These are phyloP conservation scores for Lasioglossum morio DNA, from an alignment of 2,888 invertebrate genomes.

Conservation along the genomic window DNA sequence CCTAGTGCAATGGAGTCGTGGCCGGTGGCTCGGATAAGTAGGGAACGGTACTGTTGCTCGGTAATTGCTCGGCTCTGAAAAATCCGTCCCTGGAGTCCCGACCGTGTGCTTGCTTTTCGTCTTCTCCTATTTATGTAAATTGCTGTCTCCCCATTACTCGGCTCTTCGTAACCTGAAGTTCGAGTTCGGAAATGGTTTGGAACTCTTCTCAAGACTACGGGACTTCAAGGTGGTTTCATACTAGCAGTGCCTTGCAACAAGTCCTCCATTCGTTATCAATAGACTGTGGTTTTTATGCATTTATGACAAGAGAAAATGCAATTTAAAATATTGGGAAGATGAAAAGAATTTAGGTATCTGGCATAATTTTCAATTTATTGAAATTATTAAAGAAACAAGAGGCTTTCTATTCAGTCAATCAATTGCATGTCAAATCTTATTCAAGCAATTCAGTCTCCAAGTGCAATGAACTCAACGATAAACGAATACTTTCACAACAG, in stretches of 20 bases:
- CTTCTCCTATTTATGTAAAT: slow-evolving; percentile 7
- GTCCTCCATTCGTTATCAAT: too few relatives aligned
- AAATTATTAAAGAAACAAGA: too few relatives aligned
- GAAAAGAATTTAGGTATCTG: too few relatives aligned
- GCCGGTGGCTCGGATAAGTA: slow-evolving; percentile 7
- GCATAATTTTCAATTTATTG: too few relatives aligned
- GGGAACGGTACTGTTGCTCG: slow-evolving; percentile 36
- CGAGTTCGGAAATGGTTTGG: neutral
- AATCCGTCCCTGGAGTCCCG: neutral
- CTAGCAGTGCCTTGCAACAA: neutral
- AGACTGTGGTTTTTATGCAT: too few relatives aligned
- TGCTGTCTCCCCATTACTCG: neutral
- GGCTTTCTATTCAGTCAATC: too few relatives aligned
- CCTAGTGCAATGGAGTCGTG: slow-evolving; percentile 56
- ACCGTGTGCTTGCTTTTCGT: neutral
- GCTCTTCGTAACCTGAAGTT: neutral
- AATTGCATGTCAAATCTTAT: too few relatives aligned
- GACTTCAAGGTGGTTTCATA: neutral
- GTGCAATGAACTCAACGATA: too few relatives aligned
- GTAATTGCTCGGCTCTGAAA: slow-evolving; percentile 38
- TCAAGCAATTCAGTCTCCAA: too few relatives aligned
- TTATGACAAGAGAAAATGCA: too few relatives aligned
- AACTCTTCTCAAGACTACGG: neutral
- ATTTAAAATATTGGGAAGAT: too few relatives aligned
- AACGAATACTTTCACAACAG: neutral